phyloP scores from a whole-genome alignment of 2,113 vertebrate genomes.

The Sinocyclocheilus grahami region DNA sequence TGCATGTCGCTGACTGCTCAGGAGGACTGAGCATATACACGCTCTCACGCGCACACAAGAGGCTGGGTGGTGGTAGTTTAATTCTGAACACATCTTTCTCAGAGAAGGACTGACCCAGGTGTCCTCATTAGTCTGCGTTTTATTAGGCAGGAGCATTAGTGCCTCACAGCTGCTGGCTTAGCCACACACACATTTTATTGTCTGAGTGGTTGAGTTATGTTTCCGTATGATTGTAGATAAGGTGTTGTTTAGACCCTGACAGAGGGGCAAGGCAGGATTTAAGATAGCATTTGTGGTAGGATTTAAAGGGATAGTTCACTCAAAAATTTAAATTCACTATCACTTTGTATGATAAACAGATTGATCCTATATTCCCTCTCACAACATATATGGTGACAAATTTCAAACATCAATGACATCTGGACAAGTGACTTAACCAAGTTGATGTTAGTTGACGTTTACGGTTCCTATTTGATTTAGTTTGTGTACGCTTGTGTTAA shows the following conservation, averaged over 20 bases:
- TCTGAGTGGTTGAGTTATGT: conserved; percentile 24
- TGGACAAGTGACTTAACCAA: not conserved
- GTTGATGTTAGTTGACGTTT: not conserved
- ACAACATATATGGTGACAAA: not conserved
- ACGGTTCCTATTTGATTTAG: not conserved
- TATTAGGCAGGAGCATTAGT: conserved; percentile 52
- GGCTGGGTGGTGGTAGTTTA: conserved; percentile 32
- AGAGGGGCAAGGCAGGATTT: not conserved
- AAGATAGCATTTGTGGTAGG: not conserved
- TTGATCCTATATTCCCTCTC: not conserved
- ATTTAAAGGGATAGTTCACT: not conserved
- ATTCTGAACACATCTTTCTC: conserved; percentile 48
- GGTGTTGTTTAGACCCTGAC: conserved; percentile 39
- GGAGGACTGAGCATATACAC: conserved; percentile 1
- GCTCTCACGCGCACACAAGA: conserved; percentile 34
- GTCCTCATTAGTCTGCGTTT: conserved; percentile 69
- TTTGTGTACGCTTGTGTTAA: not conserved
- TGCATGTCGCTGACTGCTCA: not conserved
- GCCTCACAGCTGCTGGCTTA: conserved; percentile 46
- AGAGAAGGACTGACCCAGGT: conserved; percentile 61
- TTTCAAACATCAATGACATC: not conserved
- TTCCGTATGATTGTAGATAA: not conserved
- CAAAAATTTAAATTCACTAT: not conserved
- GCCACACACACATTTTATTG: conserved; percentile 9
- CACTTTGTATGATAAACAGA: not conserved